These are phyloP conservation scores for Drosophila quasianomalipes DNA, from an alignment of 2,888 invertebrate species.

Conservation along the genomic window DNA sequence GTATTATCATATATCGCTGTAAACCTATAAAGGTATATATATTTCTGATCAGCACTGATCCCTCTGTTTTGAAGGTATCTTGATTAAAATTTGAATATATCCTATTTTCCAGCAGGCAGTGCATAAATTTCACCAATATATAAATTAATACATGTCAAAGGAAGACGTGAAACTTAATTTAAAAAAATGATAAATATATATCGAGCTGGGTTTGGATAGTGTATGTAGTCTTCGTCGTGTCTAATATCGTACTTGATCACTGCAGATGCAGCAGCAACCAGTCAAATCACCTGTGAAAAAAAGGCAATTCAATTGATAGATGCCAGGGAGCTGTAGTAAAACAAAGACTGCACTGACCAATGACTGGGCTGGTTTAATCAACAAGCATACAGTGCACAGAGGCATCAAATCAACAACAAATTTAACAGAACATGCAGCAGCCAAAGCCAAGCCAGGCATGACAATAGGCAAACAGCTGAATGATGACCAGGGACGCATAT, in stretches of 20 bases:
- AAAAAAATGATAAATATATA: not conserved
- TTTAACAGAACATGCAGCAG: not conserved
- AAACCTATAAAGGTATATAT: not conserved
- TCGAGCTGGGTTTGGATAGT: not conserved
- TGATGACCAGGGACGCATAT: not conserved
- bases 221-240: not conserved
- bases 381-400: not conserved
- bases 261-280: not conserved
- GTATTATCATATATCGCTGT: not conserved
- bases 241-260: not conserved
- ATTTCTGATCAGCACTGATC: not conserved
- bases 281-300: not conserved
- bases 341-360: not conserved
- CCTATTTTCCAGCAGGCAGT: not conserved
- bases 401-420: not conserved
- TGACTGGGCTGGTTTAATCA: not conserved
- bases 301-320: conserved; percentile 44
- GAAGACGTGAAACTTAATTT: not conserved
- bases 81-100: not conserved
- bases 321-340: conserved; percentile 38
- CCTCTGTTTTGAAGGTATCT: not conserved
- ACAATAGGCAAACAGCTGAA: not conserved
- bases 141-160: not conserved
- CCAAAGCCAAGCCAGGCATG: not conserved
- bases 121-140: not conserved